phyloP scores from a whole-genome alignment of 1,140 invertebrate genomes.

The Drosophila melanica region DNA sequence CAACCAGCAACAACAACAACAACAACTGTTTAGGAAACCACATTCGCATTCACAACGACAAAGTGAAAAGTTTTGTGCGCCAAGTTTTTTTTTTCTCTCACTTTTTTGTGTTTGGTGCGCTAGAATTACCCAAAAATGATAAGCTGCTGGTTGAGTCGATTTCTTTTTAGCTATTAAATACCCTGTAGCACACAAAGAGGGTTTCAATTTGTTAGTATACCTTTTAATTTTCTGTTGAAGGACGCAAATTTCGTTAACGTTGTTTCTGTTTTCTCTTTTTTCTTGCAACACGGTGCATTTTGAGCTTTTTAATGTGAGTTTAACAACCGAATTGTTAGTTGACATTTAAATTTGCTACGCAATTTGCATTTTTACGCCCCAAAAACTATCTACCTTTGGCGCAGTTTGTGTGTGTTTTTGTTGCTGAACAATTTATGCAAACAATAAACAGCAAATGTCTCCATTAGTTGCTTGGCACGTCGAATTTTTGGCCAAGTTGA shows the following conservation, averaged over 20 bases:
- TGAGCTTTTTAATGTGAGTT: constrained; percentile 63
- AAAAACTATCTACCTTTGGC: not conserved
- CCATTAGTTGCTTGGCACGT: constrained; percentile 72
- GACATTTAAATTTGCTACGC: constrained; percentile 78
- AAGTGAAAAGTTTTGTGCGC: constrained; percentile 70
- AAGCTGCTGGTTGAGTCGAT: constrained; percentile 24
- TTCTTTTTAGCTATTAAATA: not conserved
- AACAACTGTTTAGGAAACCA: constrained; percentile 33
- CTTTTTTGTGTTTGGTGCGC: constrained; percentile 26
- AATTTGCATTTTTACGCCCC: constrained; percentile 71
- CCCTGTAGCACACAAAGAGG: not conserved
- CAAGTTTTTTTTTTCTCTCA: constrained; percentile 46
- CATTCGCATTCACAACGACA: constrained; percentile 53
- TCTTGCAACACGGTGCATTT: not conserved
- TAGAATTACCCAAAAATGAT: constrained; percentile 47
- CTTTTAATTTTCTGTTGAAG: not conserved
- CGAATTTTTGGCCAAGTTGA: constrained; percentile 56
- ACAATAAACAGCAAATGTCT: constrained; percentile 78
- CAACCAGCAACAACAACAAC: constrained; percentile 25
- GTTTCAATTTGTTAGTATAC: not conserved
- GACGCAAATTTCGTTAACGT: not conserved
- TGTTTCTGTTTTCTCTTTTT: constrained; percentile 7
- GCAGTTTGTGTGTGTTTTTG: constrained; percentile 11
- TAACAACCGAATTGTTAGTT: constrained; percentile 76
- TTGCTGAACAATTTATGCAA: constrained; percentile 64